phyloP scores from a whole-genome alignment of 2,113 vertebrate species.

The Saguinus imperator region DNA sequence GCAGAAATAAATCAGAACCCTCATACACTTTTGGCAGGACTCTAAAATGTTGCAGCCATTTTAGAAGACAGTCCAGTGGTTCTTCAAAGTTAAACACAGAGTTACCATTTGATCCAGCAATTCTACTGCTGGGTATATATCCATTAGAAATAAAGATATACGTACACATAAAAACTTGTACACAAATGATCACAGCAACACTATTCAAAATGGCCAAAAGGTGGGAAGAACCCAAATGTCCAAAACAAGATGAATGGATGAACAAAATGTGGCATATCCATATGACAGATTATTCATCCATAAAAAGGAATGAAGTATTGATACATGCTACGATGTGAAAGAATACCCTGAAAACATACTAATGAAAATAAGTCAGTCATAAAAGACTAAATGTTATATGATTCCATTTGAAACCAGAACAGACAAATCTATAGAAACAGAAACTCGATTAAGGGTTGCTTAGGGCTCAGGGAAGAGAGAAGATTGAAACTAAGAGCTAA shows the following conservation, averaged over 20 bases:
- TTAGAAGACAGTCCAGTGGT: neutral
- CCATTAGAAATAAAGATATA: neutral
- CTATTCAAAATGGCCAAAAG: neutral
- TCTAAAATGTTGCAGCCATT: neutral
- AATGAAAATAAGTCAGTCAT: neutral
- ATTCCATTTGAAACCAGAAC: neutral
- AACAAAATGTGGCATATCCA: neutral
- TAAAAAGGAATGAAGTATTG: constrained; percentile 1
- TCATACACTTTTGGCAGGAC: neutral
- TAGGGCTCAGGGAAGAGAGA: neutral
- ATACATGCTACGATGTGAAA: neutral
- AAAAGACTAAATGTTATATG: neutral
- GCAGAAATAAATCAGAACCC: neutral
- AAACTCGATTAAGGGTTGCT: neutral
- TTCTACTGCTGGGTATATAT: neutral
- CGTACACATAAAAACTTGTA: neutral
- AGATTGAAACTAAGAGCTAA: neutral
- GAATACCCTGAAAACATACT: neutral
- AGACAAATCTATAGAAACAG: neutral
- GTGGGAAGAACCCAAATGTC: neutral
- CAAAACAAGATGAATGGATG: neutral
- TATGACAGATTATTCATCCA: neutral
- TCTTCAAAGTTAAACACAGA: neutral
- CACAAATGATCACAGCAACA: neutral
- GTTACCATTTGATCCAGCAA: neutral